Conservation (phyloP, 2,113 vertebrate genomes). For the Microcebus ravelobensis region DNA sequence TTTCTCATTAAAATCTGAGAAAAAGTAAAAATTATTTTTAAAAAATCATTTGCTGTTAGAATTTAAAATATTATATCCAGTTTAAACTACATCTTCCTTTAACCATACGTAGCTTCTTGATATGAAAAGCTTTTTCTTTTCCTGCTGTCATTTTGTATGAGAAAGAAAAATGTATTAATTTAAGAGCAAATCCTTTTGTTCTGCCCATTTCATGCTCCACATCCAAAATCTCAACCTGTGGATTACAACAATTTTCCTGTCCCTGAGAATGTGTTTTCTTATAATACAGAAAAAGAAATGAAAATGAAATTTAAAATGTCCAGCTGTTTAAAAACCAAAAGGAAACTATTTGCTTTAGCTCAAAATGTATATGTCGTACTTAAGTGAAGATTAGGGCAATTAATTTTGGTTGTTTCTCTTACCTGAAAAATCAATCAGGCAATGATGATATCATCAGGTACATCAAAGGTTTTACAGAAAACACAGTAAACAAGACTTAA, state of each 20-base stretch:
- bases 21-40: background rate
- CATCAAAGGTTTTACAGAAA: conserved; percentile 77
- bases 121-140: conserved; percentile 53
- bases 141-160: conserved; percentile 64
- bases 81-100: conserved; percentile 58
- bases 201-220: conserved; percentile 60
- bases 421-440: conserved; percentile 80
- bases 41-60: background rate
- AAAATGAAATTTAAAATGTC: conserved; percentile 70
- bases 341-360: conserved; percentile 48
- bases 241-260: conserved; percentile 51
- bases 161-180: conserved; percentile 62
- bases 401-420: conserved; percentile 79
- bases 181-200: conserved; percentile 73
- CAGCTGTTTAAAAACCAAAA: conserved; percentile 54
- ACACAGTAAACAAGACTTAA: conserved; percentile 81
- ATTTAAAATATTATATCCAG: conserved; percentile 24
- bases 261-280: conserved; percentile 59
- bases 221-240: conserved; percentile 64
- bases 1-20: background rate
- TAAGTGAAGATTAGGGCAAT: conserved; percentile 70
- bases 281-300: conserved; percentile 65
- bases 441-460: conserved; percentile 77
- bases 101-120: conserved; percentile 29
- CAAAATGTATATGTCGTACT: conserved; percentile 49